These are phyloP conservation scores for Sinocyclocheilus anshuiensis DNA, from an alignment of 2,113 vertebrate genomes.

Conservation along the genomic window DNA sequence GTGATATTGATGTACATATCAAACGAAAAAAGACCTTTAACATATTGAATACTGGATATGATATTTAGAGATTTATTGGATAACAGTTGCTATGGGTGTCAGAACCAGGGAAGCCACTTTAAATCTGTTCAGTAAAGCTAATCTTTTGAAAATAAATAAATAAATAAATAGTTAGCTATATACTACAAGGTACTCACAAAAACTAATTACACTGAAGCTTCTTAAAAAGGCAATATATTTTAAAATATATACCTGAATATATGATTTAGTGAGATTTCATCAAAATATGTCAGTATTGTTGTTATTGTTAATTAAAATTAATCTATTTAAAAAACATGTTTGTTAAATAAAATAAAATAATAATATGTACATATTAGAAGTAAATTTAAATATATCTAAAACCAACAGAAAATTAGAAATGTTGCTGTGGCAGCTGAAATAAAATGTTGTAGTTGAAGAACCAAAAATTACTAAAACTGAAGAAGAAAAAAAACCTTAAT, in stretches of 20 bases:
- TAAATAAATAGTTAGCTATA: background rate
- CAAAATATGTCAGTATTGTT: background rate
- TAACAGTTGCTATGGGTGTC: background rate
- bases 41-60: background rate
- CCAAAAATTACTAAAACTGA: no score
- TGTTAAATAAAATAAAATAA: no score
- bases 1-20: background rate
- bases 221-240: background rate
- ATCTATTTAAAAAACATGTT: no score
- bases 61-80: slow-evolving; percentile 10
- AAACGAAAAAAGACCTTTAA: background rate
- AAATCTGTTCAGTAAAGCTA: background rate
- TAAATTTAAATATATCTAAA: no score
- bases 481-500: no score
- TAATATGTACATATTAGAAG: no score
- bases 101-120: background rate
- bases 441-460: no score
- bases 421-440: no score
- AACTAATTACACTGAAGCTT: background rate
- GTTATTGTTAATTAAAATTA: background rate
- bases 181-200: background rate
- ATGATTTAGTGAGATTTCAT: background rate
- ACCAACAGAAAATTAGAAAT: no score
- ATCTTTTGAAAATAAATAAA: background rate
- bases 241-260: background rate